phyloP scores from a whole-genome alignment of 2,797 vertebrate genomes.

The Coracias cyanogaster region DNA sequence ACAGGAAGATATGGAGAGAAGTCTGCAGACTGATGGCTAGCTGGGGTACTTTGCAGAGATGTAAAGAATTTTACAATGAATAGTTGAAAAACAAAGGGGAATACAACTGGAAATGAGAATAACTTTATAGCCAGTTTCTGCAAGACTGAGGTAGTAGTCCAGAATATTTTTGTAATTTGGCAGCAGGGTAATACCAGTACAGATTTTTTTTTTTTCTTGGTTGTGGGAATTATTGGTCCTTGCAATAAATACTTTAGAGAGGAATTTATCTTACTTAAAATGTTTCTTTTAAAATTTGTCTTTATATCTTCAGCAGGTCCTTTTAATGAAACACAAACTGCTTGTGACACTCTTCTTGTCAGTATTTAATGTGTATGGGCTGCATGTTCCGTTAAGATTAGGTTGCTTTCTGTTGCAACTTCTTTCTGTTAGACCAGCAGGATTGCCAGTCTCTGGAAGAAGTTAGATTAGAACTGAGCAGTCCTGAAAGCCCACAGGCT shows the following conservation, averaged over 20 bases:
- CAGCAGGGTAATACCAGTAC: neutral
- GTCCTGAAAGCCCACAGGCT: neutral
- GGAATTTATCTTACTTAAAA: neutral
- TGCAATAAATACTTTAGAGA: neutral
- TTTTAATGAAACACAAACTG: neutral
- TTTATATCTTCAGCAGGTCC: neutral
- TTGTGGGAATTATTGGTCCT: neutral
- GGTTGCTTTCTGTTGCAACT: neutral
- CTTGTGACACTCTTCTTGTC: neutral
- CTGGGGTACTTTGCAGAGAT: neutral
- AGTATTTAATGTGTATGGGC: neutral
- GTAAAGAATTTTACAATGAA: neutral
- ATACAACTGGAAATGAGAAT: neutral
- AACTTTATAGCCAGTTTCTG: neutral
- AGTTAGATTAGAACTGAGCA: neutral
- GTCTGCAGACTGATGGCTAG: neutral
- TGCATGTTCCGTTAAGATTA: neutral
- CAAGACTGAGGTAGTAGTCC: neutral
- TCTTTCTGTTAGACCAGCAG: neutral
- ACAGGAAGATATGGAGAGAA: neutral
- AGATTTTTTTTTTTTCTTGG: neutral
- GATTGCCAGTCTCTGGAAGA: neutral
- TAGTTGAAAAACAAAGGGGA: constrained; percentile 6
- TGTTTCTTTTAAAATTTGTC: neutral
- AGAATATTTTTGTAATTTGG: constrained; percentile 1